Conservation (phyloP, 2,113 vertebrate species). For the Pao palembangensis region DNA sequence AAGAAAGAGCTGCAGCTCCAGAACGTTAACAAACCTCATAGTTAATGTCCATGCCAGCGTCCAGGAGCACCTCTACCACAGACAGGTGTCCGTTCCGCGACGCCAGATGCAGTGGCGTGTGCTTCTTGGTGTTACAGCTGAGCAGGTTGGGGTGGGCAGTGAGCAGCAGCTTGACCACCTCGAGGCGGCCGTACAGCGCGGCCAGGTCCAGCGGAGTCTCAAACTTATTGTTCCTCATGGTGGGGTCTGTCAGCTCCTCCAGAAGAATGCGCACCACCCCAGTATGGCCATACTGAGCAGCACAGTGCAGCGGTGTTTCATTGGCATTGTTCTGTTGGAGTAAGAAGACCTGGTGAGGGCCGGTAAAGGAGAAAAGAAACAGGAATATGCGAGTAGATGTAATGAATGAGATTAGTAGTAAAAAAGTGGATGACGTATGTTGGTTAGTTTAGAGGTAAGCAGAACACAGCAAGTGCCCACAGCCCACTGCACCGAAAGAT, state of each 20-base stretch:
- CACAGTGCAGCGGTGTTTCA: conserved; percentile 95
- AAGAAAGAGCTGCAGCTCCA: conserved; percentile 14
- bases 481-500: conserved; percentile 3
- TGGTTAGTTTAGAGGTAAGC: conserved; percentile 14
- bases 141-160: conserved; percentile 94
- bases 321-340: conserved; percentile 92
- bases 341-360: conserved; percentile 17
- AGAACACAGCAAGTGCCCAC: conserved; percentile 22
- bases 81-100: conserved; percentile 91
- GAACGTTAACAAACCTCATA: conserved; percentile 80
- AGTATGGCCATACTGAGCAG: conserved; percentile 93
- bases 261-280: conserved; percentile 91
- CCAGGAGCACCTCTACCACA: conserved; percentile 90
- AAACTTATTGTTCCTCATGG: conserved; percentile 97
- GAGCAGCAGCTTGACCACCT: conserved; percentile 94
- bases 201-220: conserved; percentile 96
- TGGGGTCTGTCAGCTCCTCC: conserved; percentile 97
- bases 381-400: neutral
- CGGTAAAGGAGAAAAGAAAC: neutral
- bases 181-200: conserved; percentile 90
- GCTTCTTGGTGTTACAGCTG: conserved; percentile 92
- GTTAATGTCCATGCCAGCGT: conserved; percentile 96
- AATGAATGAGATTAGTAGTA: conserved; percentile 4
- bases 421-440: conserved; percentile 4
- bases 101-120: conserved; percentile 92